These are phyloP conservation scores for Helicorthomorpha holstii DNA, from an alignment of 1,140 invertebrate genomes.

Conservation along the genomic window DNA sequence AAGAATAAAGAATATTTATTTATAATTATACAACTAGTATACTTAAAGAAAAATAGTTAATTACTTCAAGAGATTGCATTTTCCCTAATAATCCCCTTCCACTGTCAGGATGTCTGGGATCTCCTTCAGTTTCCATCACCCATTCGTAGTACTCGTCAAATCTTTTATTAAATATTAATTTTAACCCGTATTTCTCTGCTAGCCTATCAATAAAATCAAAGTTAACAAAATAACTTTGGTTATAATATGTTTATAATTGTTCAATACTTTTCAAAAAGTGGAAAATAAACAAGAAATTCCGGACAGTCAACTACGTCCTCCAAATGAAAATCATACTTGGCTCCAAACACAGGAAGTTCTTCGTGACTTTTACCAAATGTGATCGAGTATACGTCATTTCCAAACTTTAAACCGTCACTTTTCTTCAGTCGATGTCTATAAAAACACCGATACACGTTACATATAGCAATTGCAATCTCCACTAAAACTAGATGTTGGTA, in stretches of 20 bases:
- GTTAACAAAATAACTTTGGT: too few relatives aligned
- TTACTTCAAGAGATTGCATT: conserved; percentile 60
- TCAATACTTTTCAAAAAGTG: conserved; percentile 50
- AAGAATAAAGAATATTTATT: too few relatives aligned
- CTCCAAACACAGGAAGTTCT: conserved; percentile 75
- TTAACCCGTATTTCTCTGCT: conserved; percentile 60
- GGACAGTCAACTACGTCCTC: conserved; percentile 96
- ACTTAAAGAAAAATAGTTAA: too few relatives aligned
- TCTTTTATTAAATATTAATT: conserved; percentile 48
- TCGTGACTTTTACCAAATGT: conserved; percentile 55
- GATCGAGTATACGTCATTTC: conserved; percentile 72
- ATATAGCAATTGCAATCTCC: not conserved
- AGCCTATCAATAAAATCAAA: conserved; percentile 37
- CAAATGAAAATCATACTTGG: conserved; percentile 87
- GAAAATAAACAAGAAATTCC: conserved; percentile 92
- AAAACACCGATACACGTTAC: conserved; percentile 3
- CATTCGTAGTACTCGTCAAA: conserved; percentile 70
- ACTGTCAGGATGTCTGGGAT: conserved; percentile 14
- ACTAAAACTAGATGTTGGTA: conserved; percentile 6
- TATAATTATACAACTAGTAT: too few relatives aligned
- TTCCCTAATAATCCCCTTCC: conserved; percentile 40
- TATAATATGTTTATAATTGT: too few relatives aligned
- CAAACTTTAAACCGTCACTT: conserved; percentile 45
- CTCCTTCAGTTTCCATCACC: conserved; percentile 34
- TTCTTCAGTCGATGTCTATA: conserved; percentile 39